Evolutionary conservation across 1,140 invertebrate species (phyloP), one percentile per base, ranked within the genome.

Genomic region (Nasonia giraulti): DNA sequence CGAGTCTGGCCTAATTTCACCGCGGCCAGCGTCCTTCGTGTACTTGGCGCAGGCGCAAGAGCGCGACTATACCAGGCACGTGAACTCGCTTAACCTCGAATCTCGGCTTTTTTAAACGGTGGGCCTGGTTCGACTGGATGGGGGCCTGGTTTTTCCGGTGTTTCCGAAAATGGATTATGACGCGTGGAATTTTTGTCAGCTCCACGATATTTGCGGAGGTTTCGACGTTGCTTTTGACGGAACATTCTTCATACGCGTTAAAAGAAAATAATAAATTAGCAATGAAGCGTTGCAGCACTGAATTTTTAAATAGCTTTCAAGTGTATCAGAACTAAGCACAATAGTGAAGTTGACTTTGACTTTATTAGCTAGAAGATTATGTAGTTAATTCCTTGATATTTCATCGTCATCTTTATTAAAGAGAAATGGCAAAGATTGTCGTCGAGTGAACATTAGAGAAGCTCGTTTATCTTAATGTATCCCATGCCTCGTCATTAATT

Each of bases 1-100:
- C 81, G 74, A 83, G 74, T 83, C 73, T 83, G 81, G 31, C 81
- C 81, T 37, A 77, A 76, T 83, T 83, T 62, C 17, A 14, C 12
- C 23, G 40, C 11, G n/a, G 14, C 37, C 20, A 2, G 20, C 47
- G 47, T 78, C 47, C 76, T 78, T 78, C 76, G 12, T 31, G 40
- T 44, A 44, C 40, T 44, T 44, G 8, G 7, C 40, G 6, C 17
- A 2, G 6, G 37, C 20, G 17, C 74, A 20, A 55, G 50, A 55
- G 50, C 14, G 55, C 55, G 20, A 62, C 17, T 55, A 14, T 55
- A 55, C 4, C 17, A 20, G 50, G 17, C 73, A 75, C 74, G 37
- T 37, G 33, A 37, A 10, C 40, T 75, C 11, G 37, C 37, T 40
- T 12, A 23, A 40, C 73, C 73, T 40, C 73, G 73, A 75, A 40